Evolutionary conservation across 2,888 invertebrate genomes (phyloP).

Genomic region (Holacanthella duospinosa): DNA sequence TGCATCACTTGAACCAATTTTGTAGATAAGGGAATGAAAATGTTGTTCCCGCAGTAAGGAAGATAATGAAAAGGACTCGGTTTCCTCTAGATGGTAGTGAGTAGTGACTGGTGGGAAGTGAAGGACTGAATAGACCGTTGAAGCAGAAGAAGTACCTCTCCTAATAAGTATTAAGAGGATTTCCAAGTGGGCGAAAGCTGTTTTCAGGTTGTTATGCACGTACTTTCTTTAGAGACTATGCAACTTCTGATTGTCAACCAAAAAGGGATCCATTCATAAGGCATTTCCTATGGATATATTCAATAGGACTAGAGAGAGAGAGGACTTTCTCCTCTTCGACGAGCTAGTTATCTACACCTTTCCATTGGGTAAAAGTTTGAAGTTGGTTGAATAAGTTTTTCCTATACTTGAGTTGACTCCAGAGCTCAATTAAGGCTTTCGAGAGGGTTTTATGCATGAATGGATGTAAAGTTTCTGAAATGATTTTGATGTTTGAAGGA

Average conservation of each 20-base stretch:
- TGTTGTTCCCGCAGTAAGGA: neutral
- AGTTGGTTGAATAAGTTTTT: neutral
- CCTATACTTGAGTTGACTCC: conserved; percentile 12
- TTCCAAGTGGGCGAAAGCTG: neutral
- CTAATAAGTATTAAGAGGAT: neutral
- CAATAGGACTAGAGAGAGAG: too few species aligned
- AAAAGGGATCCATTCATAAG: neutral
- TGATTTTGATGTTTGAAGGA: conserved; percentile 16
- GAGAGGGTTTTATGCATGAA: conserved; percentile 17
- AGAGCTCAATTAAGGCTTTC: conserved; percentile 20
- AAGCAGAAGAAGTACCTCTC: neutral
- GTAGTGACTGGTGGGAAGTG: neutral
- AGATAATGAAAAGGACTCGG: neutral
- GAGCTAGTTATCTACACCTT: conserved; percentile 2
- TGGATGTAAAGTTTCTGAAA: conserved; percentile 20
- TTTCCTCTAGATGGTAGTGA: neutral
- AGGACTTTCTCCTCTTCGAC: neutral
- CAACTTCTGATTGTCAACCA: neutral
- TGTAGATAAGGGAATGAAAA: neutral
- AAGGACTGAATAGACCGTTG: neutral
- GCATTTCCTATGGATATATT: too few species aligned
- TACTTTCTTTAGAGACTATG: neutral
- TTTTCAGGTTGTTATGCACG: conserved; percentile 3
- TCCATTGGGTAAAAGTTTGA: neutral
- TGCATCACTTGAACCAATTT: neutral